Evolutionary conservation across 2,888 invertebrate genomes (phyloP), one percentile per base, ranked within the genome.

Genomic region (Watsonalla cultraria): DNA sequence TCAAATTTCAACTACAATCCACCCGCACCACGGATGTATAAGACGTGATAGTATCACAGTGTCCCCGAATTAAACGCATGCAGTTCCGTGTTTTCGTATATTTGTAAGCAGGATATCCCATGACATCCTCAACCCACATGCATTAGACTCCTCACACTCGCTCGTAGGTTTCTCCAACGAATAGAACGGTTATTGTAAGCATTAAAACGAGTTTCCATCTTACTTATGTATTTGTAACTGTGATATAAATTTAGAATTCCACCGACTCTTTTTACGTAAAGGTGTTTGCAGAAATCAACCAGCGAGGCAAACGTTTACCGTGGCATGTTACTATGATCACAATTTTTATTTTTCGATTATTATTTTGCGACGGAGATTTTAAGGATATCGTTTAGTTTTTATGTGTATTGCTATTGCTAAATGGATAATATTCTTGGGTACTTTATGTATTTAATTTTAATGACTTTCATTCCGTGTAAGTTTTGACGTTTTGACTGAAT

Each of bases 181-280:
- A 80, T 78, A 80, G 81, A 82, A 80, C 75, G 76, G 74, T 76
- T 67, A 68, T 68, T 76, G 76, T 61, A 65, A 61, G 54, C 54
- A 57, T 68, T 66, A 77, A 73, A 73, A 76, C 76, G 78, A 80
- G 79, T 82, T 83, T 84, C 81, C 84, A 86, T 83, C 84, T 72
- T 81, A 80, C 77, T 80, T 81, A 82, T 86, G 84, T 89, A 88
- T 87, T 42, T 88, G 84, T 85, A 89, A 88, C 90, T 89, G 89
- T 89, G 89, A 89, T 89, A 81, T 89, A 86, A 86, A 83, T 84
- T 86, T 86, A 88, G 82, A 80, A 86, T 81, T 86, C 89, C 89
- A 88, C 87, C 87, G 87, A 88, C 78, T 85, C 83, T 81, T 84
- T 81, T 81, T 79, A 82, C 79, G 76, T 78, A 75, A 78, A 76